A percentile compares a stretch with the other conserved stretches of the same genome.
These are phyloP conservation scores for Pocillopora damicornis DNA, from an alignment of 64 coral and sea anemone genomes.

Conservation along the genomic window DNA sequence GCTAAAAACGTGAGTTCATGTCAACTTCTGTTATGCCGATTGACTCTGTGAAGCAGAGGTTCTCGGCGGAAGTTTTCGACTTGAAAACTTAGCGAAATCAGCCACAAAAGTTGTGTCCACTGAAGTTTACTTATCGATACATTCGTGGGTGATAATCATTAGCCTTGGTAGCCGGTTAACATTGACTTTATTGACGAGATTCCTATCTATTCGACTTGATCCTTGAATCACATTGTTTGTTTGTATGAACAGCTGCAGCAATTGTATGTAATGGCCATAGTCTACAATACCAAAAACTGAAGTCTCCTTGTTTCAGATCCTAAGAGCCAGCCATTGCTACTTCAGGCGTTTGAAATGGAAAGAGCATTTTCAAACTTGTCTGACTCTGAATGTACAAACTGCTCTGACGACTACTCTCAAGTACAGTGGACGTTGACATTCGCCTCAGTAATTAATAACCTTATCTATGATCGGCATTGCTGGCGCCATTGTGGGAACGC, in stretches of 20 bases:
- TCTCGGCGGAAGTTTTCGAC: too few relatives aligned
- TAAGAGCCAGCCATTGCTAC: background rate
- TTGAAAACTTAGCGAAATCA: too few relatives aligned
- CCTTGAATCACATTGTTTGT: too few relatives aligned
- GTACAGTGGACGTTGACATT: background rate
- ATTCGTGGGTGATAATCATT: too few relatives aligned
- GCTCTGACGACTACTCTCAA: background rate
- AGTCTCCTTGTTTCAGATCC: background rate
- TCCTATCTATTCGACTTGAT: too few relatives aligned
- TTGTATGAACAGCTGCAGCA: background rate
- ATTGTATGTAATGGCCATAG: background rate
- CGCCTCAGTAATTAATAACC: background rate
- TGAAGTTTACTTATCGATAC: too few relatives aligned
- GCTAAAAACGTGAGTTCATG: too few relatives aligned
- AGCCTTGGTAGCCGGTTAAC: too few relatives aligned
- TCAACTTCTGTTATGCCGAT: too few relatives aligned
- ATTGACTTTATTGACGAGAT: too few relatives aligned
- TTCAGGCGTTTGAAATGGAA: background rate
- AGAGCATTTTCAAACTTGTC: background rate
- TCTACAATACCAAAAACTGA: background rate
- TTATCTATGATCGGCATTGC: constrained; percentile 5
- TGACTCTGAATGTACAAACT: background rate
- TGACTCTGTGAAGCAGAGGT: too few relatives aligned
- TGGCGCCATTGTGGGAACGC: constrained; percentile 3
- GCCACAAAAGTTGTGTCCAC: too few relatives aligned